Conservation (phyloP, 2,113 vertebrate genomes). For the Cebidichthys violaceus region DNA sequence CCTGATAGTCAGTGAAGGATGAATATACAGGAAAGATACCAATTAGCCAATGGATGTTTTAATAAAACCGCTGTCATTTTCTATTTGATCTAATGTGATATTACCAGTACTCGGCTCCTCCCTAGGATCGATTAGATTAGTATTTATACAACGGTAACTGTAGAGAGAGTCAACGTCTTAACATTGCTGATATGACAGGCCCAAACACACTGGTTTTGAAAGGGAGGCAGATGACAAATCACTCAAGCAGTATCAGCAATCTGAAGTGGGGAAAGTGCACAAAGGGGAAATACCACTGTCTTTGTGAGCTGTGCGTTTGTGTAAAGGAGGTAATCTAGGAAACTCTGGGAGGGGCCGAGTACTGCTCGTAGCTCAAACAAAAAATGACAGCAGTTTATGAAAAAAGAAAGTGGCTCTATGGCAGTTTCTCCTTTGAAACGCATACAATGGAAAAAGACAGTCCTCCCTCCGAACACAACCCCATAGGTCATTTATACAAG, state of each 20-base stretch:
- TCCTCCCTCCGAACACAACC: background rate
- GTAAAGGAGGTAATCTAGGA: conserved; percentile 23
- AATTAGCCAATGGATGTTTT: conserved; percentile 7
- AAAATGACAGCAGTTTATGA: conserved; percentile 38
- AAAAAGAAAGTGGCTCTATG: conserved; percentile 1
- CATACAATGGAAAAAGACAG: background rate
- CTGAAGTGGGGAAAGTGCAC: conserved; percentile 3
- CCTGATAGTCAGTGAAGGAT: background rate
- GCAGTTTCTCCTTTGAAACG: background rate
- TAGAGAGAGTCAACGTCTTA: background rate
- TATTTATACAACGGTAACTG: background rate
- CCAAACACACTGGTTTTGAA: conserved; percentile 8
- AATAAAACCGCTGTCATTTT: conserved; percentile 47
- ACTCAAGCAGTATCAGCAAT: background rate
- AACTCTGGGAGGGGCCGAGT: conserved; percentile 3
- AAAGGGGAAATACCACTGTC: conserved; percentile 20
- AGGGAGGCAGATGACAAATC: background rate
- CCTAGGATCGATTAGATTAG: background rate
- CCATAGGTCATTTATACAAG: background rate
- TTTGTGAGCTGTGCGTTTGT: conserved; percentile 10
- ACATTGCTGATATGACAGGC: conserved; percentile 7
- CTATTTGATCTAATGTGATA: conserved; percentile 3
- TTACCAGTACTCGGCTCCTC: background rate
- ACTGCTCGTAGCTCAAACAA: conserved; percentile 35
- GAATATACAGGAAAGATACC: background rate